Percentiles rank a stretch among this genome's conserved stretches.
phyloP scores from a whole-genome alignment of 2,888 invertebrate genomes.

The Fragum whitleyi region DNA sequence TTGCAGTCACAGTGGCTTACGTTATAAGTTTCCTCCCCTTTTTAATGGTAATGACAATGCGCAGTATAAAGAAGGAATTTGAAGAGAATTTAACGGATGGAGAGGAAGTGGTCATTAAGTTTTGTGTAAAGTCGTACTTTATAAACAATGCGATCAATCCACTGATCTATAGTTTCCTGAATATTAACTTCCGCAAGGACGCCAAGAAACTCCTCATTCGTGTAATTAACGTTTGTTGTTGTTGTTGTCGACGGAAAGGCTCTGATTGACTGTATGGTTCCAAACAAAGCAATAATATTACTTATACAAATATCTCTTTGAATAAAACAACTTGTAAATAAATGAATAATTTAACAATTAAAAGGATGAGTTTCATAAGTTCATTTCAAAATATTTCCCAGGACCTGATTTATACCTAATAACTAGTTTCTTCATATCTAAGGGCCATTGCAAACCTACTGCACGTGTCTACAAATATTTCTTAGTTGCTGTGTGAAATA shows the following conservation, averaged over 20 bases:
- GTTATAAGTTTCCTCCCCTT: conserved; percentile 80
- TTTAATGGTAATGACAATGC: conserved; percentile 77
- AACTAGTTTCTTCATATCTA: no score
- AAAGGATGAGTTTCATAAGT: no score
- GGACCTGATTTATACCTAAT: no score
- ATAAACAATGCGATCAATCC: conserved; percentile 82
- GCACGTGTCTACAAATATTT: no score
- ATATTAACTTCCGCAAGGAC: conserved; percentile 79
- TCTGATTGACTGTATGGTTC: conserved; percentile 40
- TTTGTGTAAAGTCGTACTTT: conserved; percentile 80
- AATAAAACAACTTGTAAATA: background rate
- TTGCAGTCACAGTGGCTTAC: conserved; percentile 79
- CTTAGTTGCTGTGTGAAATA: no score
- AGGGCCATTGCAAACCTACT: no score
- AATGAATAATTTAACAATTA: background rate
- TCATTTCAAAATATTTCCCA: no score
- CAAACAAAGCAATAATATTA: background rate
- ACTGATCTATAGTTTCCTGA: conserved; percentile 80
- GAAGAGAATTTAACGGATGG: conserved; percentile 72
- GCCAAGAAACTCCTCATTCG: conserved; percentile 69
- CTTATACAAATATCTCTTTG: background rate
- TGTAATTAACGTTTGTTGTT: conserved; percentile 65
- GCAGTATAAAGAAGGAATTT: conserved; percentile 77
- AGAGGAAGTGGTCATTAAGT: conserved; percentile 79
- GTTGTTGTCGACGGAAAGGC: conserved; percentile 30